Evolutionary conservation across 2,797 vertebrate species (phyloP), one percentile per base, ranked within the genome.

Genomic region (Molossus alvarezi): DNA sequence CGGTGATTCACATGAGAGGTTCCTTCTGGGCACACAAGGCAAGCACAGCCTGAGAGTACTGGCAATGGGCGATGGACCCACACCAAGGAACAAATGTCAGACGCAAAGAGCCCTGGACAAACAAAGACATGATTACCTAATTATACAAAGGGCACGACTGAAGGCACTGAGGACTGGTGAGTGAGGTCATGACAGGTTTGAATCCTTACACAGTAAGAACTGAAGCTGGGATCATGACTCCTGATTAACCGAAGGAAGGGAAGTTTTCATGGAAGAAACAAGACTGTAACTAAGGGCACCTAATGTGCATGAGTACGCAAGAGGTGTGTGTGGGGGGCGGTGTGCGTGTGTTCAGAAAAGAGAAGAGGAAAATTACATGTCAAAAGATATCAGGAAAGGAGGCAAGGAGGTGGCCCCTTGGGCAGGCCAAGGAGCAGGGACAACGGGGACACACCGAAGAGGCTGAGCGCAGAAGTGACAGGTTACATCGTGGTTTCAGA

Each of bases 231-330:
- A 90, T 87, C 41, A 57, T 41, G 10, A 29, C 25, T 91, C 29
- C 58, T 75, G 57, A 83, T 82, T 83, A 82, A 79, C 11, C 37
- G 69, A 90, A 82, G 51, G 81, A 88, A 64, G 65, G 27, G 14
- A 80, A 58, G 45, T 71, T 81, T 77, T 60, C 45, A 82, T 23
- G n/a, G 17, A 85, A 94, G 23, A 79, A 25, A 15, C 4, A 53
- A 88, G 29, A 57, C n/a, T n/a, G 25, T 72, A 80, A 75, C 9
- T 75, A 88, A 62, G n/a, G 8, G 21, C 69, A 20, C n/a, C 33
- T 17, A 37, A 29, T 57, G 57, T 48, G 29, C n/a, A 8, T 72
- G 21, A 71, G 17, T 10, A 69, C 4, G 33, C 0, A 18, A 37
- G 12, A 10, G 41, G 41, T 58, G 41, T 51, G 10, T 33, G 23